Percentiles rank a stretch among this genome's conserved stretches.
Conservation (phyloP, 30 jellyfish, hydroid and myxozoan genomes). For the Aurelia sp. region DNA sequence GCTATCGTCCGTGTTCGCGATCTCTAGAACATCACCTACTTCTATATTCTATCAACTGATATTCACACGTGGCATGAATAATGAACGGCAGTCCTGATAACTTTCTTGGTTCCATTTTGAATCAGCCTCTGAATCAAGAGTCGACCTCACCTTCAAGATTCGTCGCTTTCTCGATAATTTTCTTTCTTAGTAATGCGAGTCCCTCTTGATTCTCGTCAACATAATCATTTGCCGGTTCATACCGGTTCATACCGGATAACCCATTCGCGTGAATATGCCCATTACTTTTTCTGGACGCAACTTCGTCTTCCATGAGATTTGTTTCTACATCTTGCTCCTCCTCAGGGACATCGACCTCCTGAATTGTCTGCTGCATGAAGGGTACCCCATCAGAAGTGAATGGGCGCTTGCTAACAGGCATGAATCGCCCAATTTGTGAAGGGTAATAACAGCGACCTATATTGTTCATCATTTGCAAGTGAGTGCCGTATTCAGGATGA, state of each 20-base stretch:
- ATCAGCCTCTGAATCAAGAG: no score
- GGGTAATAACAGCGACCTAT: constrained; percentile 63
- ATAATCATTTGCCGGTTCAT: constrained; percentile 53
- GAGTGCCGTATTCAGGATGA: constrained; percentile 67
- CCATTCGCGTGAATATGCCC: constrained; percentile 34
- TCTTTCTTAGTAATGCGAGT: constrained; percentile 78
- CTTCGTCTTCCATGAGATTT: constrained; percentile 45
- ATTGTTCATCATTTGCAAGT: constrained; percentile 52
- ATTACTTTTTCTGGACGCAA: constrained; percentile 13
- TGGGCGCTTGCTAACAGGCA: constrained; percentile 75
- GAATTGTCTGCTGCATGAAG: constrained; percentile 83
- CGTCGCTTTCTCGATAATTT: constrained; percentile 95
- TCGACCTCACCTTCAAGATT: constrained; percentile 37
- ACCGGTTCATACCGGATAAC: neutral
- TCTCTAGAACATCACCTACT: no score
- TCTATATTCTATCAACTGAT: no score
- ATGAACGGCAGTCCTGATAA: no score
- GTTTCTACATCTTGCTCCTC: constrained; percentile 79
- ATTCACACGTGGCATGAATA: no score
- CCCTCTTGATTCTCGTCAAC: constrained; percentile 84
- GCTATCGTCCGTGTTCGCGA: no score
- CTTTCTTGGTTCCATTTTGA: no score
- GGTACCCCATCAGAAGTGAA: constrained; percentile 59
- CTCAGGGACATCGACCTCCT: constrained; percentile 80
- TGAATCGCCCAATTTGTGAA: constrained; percentile 56